A percentile compares a stretch with the other conserved stretches of the same genome.
phyloP scores from a whole-genome alignment of 2,113 vertebrate genomes.

The Lagopus leucura region DNA sequence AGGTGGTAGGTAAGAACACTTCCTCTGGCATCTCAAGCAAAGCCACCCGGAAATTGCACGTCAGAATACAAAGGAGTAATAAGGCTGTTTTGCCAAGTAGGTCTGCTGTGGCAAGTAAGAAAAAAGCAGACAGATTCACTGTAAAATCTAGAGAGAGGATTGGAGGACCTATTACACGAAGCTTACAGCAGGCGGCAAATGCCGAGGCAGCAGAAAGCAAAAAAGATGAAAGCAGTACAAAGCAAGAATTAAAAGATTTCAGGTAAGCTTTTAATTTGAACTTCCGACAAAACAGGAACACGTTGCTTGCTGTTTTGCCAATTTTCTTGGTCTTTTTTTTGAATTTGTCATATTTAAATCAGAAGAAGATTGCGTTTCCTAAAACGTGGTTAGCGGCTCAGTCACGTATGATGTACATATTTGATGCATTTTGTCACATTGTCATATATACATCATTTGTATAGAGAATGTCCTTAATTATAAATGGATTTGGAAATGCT shows the following conservation, averaged over 20 bases:
- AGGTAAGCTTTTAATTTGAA: constrained; percentile 73
- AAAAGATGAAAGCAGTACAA: constrained; percentile 80
- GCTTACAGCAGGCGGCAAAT: constrained; percentile 83
- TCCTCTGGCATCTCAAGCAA: constrained; percentile 80
- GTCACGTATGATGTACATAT: constrained; percentile 39
- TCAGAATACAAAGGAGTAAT: constrained; percentile 82
- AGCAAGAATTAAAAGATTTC: constrained; percentile 86
- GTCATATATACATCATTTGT: constrained; percentile 37
- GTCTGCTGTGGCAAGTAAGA: constrained; percentile 74
- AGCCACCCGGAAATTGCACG: constrained; percentile 80
- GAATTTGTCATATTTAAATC: constrained; percentile 15
- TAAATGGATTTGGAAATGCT: constrained; percentile 41
- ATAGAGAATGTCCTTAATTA: constrained; percentile 49
- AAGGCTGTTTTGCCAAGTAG: constrained; percentile 82
- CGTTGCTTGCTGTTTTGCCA: background rate
- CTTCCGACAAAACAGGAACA: constrained; percentile 37
- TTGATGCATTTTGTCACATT: constrained; percentile 61
- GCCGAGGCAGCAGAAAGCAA: constrained; percentile 80
- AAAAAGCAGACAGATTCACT: constrained; percentile 80
- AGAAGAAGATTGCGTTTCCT: constrained; percentile 10
- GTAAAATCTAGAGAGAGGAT: constrained; percentile 79
- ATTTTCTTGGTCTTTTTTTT: background rate
- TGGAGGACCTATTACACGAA: constrained; percentile 79
- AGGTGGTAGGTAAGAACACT: constrained; percentile 72
- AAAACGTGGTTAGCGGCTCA: background rate